Conservation (phyloP, 2,113 vertebrate species). For the Gasterosteus aculeatus region DNA sequence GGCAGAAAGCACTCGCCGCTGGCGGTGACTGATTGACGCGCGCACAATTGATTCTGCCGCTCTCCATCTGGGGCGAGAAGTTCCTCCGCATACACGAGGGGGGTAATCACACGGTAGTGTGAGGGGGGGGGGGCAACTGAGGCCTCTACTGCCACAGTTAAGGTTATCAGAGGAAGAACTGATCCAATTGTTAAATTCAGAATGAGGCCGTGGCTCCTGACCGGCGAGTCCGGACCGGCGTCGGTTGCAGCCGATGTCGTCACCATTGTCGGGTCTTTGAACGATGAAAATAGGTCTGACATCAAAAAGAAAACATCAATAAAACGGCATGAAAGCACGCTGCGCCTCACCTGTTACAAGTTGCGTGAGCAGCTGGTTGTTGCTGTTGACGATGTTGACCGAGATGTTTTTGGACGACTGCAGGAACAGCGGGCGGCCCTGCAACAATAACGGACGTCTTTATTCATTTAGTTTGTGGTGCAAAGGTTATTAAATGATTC, state of each 20-base stretch:
- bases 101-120: neutral
- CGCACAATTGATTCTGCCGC: constrained; percentile 61
- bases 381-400: constrained; percentile 92
- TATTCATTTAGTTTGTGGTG: neutral
- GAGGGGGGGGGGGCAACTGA: neutral
- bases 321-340: neutral
- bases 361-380: constrained; percentile 93
- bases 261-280: neutral
- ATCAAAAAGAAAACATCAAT: constrained; percentile 8
- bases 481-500: neutral
- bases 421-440: constrained; percentile 96
- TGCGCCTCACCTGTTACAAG: constrained; percentile 88
- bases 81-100: constrained; percentile 18
- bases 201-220: neutral
- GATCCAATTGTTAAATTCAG: neutral
- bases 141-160: neutral
- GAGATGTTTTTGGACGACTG: constrained; percentile 97
- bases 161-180: constrained; percentile 1
- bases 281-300: neutral
- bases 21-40: constrained; percentile 43
- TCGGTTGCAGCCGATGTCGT: constrained; percentile 32
- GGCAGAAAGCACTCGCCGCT: constrained; percentile 16
- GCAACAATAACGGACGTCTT: constrained; percentile 52
- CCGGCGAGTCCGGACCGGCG: no score
- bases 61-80: constrained; percentile 40